A percentile compares a stretch with the other conserved stretches of the same genome.
phyloP scores from a whole-genome alignment of 2,888 invertebrate species.

The Tolmerus cingulatus region DNA sequence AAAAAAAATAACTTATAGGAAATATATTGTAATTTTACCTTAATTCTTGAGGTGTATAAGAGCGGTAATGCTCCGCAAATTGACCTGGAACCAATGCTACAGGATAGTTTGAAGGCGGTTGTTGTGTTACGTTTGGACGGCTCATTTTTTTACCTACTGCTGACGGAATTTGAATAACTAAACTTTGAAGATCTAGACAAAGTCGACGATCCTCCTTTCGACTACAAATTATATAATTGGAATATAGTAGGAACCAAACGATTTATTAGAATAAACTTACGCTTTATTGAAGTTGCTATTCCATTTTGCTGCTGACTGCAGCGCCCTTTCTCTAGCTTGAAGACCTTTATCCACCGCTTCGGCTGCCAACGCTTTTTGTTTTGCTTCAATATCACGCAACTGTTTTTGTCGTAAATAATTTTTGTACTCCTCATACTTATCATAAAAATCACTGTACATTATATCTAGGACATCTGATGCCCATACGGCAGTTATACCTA shows the following conservation, averaged over 20 bases:
- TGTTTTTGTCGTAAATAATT: slow-evolving; percentile 68
- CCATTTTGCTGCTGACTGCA: slow-evolving; percentile 87
- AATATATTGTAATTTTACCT: slow-evolving; percentile 61
- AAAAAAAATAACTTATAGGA: background rate
- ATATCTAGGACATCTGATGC: slow-evolving; percentile 94
- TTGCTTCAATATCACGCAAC: slow-evolving; percentile 73
- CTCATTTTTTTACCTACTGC: slow-evolving; percentile 62
- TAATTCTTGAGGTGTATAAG: slow-evolving; percentile 83
- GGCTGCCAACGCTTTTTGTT: slow-evolving; percentile 69
- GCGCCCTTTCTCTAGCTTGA: slow-evolving; percentile 76
- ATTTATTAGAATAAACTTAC: slow-evolving; percentile 52
- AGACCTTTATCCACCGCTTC: slow-evolving; percentile 63
- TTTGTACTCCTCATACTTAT: slow-evolving; percentile 91
- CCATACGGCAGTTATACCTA: slow-evolving; percentile 90
- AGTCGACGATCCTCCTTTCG: slow-evolving; percentile 79
- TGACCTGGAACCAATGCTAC: slow-evolving; percentile 96
- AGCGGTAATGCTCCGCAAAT: slow-evolving; percentile 85
- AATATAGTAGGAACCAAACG: background rate
- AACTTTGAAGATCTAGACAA: slow-evolving; percentile 92
- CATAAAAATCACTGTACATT: slow-evolving; percentile 94
- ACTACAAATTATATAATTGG: slow-evolving; percentile 1
- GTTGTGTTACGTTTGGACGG: slow-evolving; percentile 54
- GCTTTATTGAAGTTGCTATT: slow-evolving; percentile 84
- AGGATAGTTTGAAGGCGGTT: slow-evolving; percentile 77
- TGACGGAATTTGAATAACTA: slow-evolving; percentile 81